Evolutionary conservation across 2,888 invertebrate species (phyloP), one percentile per base, ranked within the genome.

Genomic region (Drosophila mimica): DNA sequence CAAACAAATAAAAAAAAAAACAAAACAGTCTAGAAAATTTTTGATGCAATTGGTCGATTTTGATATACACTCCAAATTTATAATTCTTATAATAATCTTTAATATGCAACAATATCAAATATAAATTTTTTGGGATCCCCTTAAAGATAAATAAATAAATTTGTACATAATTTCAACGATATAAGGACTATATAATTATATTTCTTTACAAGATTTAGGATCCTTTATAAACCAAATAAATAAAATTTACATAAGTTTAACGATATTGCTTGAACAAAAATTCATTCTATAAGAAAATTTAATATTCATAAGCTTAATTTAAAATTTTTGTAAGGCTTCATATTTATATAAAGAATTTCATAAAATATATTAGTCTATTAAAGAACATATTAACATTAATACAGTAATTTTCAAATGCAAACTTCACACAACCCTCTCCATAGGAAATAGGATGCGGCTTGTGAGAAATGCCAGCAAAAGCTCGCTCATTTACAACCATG

Each of bases 401-500:
- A 38, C 38, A 38, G 17, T 38, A 38, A 38, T 17, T 38, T 38
- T 8, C 25, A 2, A 46, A 25, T 3, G 31, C 28, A n/a, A 20
- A 6, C 30, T 17, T 11, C 11, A 5, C 4, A 66, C 8, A 31
- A n/a, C 6, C 11, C n/a, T 8, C 46, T 25, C 8, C 46, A 25
- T 25, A 25, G 25, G 25, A 25, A 25, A 25, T 25, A 25, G 25
- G 13, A 54, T 25, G 43, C 56, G 31, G 68, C 33, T 17, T 30
- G 25, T 52, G 25, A 54, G 48, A 20, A 74, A 68, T 28, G 48
- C 17, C 62, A 46, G 36, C 30, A 60, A 79, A 82, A 86, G 87
- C 82, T 86, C 76, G 20, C 81, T 75, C 85, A 63, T 38, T 43
- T 68, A 33, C 40, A 51, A 38, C 1, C 20, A 15, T 5, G n/a